phyloP scores from a whole-genome alignment of 2,888 invertebrate species.

The Unio pictorum region DNA sequence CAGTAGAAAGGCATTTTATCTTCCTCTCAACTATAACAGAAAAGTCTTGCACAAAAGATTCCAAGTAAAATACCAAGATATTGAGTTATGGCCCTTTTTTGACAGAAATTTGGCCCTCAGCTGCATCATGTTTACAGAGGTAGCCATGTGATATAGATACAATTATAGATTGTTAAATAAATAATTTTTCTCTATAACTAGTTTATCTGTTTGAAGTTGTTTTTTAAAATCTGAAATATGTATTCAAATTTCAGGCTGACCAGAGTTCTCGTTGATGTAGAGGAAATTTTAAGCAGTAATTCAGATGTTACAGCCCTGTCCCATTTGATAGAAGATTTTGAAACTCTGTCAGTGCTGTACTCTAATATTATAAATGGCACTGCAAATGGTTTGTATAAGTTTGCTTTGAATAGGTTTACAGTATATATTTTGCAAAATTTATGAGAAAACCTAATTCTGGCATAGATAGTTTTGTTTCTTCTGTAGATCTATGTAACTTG shows the following conservation, averaged over 20 bases:
- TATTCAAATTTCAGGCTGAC: constrained; percentile 42
- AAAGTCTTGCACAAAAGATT: too few relatives aligned
- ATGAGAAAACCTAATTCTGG: too few relatives aligned
- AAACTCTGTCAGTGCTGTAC: constrained; percentile 37
- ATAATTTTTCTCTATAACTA: too few relatives aligned
- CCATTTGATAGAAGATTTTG: constrained; percentile 48
- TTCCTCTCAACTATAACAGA: not conserved
- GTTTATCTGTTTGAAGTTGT: not conserved
- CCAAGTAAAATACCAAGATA: too few relatives aligned
- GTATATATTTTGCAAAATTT: not conserved
- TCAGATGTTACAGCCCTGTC: constrained; percentile 45
- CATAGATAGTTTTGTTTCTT: too few relatives aligned
- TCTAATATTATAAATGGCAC: constrained; percentile 41
- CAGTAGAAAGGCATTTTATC: not conserved
- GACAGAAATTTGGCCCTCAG: too few relatives aligned
- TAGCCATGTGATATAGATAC: too few relatives aligned
- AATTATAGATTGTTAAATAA: too few relatives aligned
- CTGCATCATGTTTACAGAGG: too few relatives aligned
- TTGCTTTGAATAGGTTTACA: not conserved
- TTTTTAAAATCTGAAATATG: not conserved
- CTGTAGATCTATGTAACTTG: too few relatives aligned
- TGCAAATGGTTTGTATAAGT: constrained; percentile 37
- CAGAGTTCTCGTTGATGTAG: constrained; percentile 45
- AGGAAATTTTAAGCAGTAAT: constrained; percentile 49
- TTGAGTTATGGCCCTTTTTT: too few relatives aligned